Percentiles rank a stretch among this genome's conserved stretches.
These are phyloP conservation scores for Mesopsocus fuscifrons DNA, from an alignment of 2,888 invertebrate species.

Conservation along the genomic window DNA sequence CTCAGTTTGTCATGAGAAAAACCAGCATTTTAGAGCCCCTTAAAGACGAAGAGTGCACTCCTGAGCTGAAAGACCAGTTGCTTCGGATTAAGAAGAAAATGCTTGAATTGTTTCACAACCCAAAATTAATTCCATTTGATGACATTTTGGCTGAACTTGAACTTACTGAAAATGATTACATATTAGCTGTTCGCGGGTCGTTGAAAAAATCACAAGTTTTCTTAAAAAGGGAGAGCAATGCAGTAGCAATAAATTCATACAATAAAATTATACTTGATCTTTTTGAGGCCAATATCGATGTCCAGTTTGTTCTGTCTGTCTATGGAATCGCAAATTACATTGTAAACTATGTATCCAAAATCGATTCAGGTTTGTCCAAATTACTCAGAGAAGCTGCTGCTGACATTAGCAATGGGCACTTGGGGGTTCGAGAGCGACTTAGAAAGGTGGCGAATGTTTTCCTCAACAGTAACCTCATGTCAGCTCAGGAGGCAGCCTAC, in stretches of 20 bases:
- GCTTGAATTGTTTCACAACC: slow-evolving; percentile 10
- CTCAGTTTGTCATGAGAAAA: slow-evolving; percentile 13
- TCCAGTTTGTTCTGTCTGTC: slow-evolving; percentile 16
- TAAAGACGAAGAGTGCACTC: slow-evolving; percentile 11
- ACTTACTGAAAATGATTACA: background rate
- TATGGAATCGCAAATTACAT: slow-evolving; percentile 17
- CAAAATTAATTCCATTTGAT: background rate
- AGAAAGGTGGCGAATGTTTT: no score
- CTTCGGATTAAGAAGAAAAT: slow-evolving; percentile 12
- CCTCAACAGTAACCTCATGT: no score
- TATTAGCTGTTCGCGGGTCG: background rate
- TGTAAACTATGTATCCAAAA: no score
- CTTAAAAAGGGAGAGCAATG: background rate
- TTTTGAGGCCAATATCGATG: slow-evolving; percentile 17
- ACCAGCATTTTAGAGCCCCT: slow-evolving; percentile 14
- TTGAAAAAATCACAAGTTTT: background rate
- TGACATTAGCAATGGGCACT: no score
- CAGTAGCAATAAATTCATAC: background rate
- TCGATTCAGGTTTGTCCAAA: no score
- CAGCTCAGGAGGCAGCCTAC: no score
- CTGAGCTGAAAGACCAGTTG: slow-evolving; percentile 9
- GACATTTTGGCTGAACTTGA: background rate
- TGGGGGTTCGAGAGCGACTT: no score
- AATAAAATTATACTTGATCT: slow-evolving; percentile 14
- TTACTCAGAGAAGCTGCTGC: no score